Percentiles rank a stretch among this genome's conserved stretches.
Conservation (phyloP, 2,113 vertebrate genomes). For the Cygnus atratus region DNA sequence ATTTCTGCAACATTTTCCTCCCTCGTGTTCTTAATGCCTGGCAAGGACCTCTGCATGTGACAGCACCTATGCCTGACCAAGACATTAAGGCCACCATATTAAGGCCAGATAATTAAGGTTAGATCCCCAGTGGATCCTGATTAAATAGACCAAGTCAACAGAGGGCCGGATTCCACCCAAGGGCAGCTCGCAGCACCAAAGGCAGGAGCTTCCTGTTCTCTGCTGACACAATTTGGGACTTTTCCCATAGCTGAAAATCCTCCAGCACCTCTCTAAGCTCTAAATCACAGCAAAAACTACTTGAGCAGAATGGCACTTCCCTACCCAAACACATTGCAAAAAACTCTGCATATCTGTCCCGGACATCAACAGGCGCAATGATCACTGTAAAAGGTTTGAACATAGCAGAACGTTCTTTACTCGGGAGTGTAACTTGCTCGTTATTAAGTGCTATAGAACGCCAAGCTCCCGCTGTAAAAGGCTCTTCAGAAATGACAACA, state of each 20-base stretch:
- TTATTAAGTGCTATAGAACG: slow-evolving; percentile 47
- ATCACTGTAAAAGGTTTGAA: slow-evolving; percentile 24
- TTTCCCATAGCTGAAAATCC: not conserved
- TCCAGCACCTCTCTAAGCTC: not conserved
- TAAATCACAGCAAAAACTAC: not conserved
- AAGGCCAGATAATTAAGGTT: not conserved
- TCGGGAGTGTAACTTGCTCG: slow-evolving; percentile 37
- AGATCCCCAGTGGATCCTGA: not conserved
- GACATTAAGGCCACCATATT: not conserved
- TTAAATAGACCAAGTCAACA: not conserved
- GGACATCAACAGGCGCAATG: not conserved
- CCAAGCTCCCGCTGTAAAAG: slow-evolving; percentile 33
- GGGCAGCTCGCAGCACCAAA: not conserved
- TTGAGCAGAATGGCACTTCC: not conserved
- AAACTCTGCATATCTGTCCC: not conserved
- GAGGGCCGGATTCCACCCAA: not conserved
- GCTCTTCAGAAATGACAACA: slow-evolving; percentile 66
- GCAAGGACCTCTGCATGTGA: not conserved
- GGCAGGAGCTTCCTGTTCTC: not conserved
- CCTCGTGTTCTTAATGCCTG: not conserved
- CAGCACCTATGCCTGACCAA: not conserved
- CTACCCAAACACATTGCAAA: not conserved
- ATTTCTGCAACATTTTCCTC: not conserved
- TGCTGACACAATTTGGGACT: not conserved
- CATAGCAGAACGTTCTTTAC: slow-evolving; percentile 34